phyloP scores from a whole-genome alignment of 2,797 vertebrate genomes.

The Acropternis orthonyx region DNA sequence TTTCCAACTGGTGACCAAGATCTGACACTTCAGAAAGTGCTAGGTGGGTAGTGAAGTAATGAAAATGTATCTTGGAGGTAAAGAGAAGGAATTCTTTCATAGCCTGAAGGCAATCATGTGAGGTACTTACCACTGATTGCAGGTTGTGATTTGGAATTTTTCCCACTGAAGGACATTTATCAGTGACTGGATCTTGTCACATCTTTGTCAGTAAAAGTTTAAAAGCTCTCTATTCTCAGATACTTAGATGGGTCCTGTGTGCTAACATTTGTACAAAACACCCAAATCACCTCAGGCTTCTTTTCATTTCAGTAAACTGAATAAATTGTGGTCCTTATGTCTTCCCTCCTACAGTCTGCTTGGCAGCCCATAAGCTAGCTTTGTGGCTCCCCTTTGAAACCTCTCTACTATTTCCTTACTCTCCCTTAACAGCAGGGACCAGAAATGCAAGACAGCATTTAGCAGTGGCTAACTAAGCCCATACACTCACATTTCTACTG shows the following conservation, averaged over 20 bases:
- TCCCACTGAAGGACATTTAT: not conserved
- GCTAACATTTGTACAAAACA: not conserved
- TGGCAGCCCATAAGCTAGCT: not conserved
- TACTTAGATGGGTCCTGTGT: not conserved
- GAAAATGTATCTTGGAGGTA: not conserved
- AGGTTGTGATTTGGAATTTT: not conserved
- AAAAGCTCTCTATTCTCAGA: not conserved
- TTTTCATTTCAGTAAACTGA: not conserved
- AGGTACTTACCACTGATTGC: not conserved
- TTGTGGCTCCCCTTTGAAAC: not conserved
- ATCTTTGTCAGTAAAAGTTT: not conserved
- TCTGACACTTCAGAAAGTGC: not conserved
- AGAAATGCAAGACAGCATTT: not conserved
- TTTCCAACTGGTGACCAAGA: not conserved
- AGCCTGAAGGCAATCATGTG: not conserved
- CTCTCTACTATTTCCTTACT: not conserved
- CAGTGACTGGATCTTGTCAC: not conserved
- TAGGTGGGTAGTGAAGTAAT: not conserved
- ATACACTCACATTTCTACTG: accelerated
- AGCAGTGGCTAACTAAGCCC: not conserved
- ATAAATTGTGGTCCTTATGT: not conserved
- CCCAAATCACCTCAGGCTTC: not conserved
- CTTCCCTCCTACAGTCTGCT: not conserved
- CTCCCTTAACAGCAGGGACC: not conserved
- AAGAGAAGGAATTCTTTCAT: constrained; percentile 19